Conservation (phyloP, 2,113 vertebrate species). For the Gallinago paraguaiae region DNA sequence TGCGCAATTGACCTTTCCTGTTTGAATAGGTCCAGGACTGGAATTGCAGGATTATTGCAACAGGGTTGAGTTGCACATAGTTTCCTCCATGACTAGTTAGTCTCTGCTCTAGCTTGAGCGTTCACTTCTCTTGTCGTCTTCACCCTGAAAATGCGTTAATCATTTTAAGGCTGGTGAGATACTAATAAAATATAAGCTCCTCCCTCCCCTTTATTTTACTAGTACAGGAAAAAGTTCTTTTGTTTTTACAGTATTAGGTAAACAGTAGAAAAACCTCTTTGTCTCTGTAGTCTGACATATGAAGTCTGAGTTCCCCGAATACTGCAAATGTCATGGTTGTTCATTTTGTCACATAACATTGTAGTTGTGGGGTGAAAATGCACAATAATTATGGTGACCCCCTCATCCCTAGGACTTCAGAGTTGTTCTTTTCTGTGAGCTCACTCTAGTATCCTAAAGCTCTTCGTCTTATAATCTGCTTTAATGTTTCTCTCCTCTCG, state of each 20-base stretch:
- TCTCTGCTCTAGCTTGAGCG: neutral
- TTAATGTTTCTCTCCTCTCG: neutral
- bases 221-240: neutral
- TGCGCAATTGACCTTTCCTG: neutral
- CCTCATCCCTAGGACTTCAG: neutral
- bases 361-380: neutral
- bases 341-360: neutral
- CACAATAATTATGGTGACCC: neutral
- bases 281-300: neutral
- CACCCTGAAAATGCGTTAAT: neutral
- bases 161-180: neutral
- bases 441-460: neutral
- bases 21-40: neutral
- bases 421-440: neutral
- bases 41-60: neutral
- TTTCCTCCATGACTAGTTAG: neutral
- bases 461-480: neutral
- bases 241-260: neutral
- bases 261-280: neutral
- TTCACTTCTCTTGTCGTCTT: neutral
- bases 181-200: neutral
- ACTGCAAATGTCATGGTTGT: neutral
- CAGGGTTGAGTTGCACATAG: accelerated
- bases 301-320: neutral
- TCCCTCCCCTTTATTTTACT: neutral